Evolutionary conservation across 1,140 invertebrate genomes (phyloP).

Genomic region (Pinna nobilis): DNA sequence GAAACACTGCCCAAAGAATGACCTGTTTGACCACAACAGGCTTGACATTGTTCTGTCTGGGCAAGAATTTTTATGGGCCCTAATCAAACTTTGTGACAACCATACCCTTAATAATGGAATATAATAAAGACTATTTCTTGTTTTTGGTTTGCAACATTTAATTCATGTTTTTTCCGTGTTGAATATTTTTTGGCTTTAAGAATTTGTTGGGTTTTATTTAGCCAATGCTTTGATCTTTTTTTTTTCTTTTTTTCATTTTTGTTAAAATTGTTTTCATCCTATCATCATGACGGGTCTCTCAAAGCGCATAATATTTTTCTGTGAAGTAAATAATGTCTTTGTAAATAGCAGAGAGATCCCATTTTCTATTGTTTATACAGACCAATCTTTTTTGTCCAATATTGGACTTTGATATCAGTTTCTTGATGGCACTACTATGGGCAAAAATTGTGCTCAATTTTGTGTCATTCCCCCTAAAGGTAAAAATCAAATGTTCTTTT

Average conservation of each 20-base stretch:
- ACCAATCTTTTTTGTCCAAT: too few species aligned
- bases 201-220: not conserved
- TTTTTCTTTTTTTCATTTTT: not conserved
- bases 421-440: too few species aligned
- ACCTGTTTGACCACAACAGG: too few species aligned
- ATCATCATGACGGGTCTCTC: not conserved
- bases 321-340: not conserved
- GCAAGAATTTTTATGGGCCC: too few species aligned
- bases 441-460: too few species aligned
- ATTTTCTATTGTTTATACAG: too few species aligned
- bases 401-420: too few species aligned
- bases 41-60: too few species aligned
- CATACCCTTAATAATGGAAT: not conserved
- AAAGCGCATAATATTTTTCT: not conserved
- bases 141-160: not conserved
- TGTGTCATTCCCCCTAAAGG: too few species aligned
- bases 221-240: slow-evolving; percentile 2
- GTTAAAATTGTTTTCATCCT: not conserved
- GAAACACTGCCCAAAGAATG: too few species aligned
- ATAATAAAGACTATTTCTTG: not conserved
- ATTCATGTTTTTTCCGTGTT: not conserved
- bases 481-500: too few species aligned
- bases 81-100: not conserved
- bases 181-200: not conserved
- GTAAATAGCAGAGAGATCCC: not conserved